Percentiles rank a stretch among this genome's conserved stretches.
Evolutionary conservation across 2,113 vertebrate species (phyloP).

Genomic region (Falcunculus frontatus): DNA sequence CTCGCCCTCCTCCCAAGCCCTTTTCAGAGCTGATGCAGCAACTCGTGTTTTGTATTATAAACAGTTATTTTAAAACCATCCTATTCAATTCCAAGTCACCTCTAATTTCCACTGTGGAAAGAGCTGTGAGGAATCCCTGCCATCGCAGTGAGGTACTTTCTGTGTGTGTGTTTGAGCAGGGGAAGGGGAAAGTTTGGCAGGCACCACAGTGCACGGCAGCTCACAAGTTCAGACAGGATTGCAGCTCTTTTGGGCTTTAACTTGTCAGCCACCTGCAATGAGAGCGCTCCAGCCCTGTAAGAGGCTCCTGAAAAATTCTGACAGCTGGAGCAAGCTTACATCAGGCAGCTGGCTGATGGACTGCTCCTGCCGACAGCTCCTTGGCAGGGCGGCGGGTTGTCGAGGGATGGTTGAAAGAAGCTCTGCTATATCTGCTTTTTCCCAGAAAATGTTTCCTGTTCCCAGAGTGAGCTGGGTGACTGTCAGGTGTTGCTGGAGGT

Average conservation of each 20-base stretch:
- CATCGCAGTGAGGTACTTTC: neutral
- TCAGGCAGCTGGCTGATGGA: neutral
- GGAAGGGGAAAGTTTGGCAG: neutral
- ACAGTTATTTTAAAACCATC: neutral
- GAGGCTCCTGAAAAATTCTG: neutral
- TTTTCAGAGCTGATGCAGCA: neutral
- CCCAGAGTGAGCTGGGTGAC: neutral
- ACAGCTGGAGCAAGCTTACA: neutral
- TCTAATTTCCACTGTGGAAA: neutral
- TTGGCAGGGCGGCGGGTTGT: neutral
- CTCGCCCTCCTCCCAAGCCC: neutral
- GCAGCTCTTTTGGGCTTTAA: neutral
- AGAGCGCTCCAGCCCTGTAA: neutral
- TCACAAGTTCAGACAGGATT: neutral
- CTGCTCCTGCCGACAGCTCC: neutral
- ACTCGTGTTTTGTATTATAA: neutral
- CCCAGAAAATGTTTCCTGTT: neutral
- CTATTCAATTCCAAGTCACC: neutral
- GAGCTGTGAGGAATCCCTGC: neutral
- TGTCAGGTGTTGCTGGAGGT: neutral
- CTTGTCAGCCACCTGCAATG: neutral
- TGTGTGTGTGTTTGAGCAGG: neutral
- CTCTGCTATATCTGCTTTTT: neutral
- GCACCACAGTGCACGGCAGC: rapidly evolving
- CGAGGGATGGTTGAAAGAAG: neutral